Evolutionary conservation across 37 sponge, comb jelly and placozoan species (phyloP), one percentile per base, ranked within the genome.

Genomic region (Hexactinellida sp.): DNA sequence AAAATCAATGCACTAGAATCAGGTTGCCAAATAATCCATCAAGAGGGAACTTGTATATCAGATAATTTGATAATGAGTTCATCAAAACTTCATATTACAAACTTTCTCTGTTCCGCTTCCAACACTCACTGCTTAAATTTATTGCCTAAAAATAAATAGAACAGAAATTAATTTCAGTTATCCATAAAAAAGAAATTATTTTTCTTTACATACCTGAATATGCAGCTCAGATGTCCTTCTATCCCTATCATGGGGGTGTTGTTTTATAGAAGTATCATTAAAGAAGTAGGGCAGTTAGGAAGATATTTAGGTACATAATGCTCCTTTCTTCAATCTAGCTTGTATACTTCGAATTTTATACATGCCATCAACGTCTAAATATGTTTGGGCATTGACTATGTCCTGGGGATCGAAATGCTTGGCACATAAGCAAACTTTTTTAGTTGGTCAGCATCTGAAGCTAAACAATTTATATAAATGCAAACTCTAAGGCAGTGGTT

Each of bases 241-340:
- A 63, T 63, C 76, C 30, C 76, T 63, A 63, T 63, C 76, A 63
- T 21, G 30, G 30, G 19, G 76, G 1, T 63, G 76, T 25, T 25
- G 28, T n/a, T 63, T 41, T 25, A 63, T n/a, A 23, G 76, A 63
- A 63, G 32, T 63, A 63, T 63, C 76, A 63, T 63, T 63, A 23
- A 63, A 23, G 76, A 25, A 63, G 30, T 63, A 63, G 76, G 76
- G 30, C 76, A 63, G 13, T n/a, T n/a, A 28, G 34, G 76, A 63
- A 63, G 76, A n/a, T 63, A 63, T 28, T 63, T 21, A n/a, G n/a
- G n/a, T n/a, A n/a, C 19, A 23, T 28, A 63, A 25, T 25, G 25
- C 76, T n/a, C 76, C 76, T 63, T 63, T 63, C 76, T 63, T 63
- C 30, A 63, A 63, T 63, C 76, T 63, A 63, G 76, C 76, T 63